Base-by-base conservation (phyloP, 2,113 vertebrate genomes). In the Oplegnathus fasciatus region DNA sequence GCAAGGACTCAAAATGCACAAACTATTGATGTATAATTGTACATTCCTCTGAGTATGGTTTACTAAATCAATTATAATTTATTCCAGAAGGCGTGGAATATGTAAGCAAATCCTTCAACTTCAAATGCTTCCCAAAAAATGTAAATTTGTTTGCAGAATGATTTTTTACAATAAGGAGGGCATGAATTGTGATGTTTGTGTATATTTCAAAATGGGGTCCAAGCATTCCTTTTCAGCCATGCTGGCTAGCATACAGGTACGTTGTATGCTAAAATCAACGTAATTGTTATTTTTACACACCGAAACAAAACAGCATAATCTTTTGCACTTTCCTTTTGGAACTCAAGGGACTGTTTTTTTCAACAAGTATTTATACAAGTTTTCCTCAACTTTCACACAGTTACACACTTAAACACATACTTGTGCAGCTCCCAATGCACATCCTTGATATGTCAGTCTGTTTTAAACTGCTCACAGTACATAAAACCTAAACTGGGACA, bases 21-120 rank as follows among this genome's bases (percentile, higher is more conserved):
- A 78, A 67, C 34, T 20, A 74, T 40, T 66, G 42, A 75, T 70
- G n/a, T 48, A 77, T 30, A 32, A 50, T 44, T 48, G 14, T 6
- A 52, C 55, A 48, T 66, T 78, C 28, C 34, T 80, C 66, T 20
- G 57, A 77, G 66, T 24, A 42, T n/a, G 32, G 4, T 30, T 71
- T 67, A n/a, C 50, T 57, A 75, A 82, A 86, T 65, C 22, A 61
- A 44, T 86, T 78, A 50, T 73, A 48, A 83, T 67, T 69, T 60
- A 71, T 48, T 66, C 20, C 54, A 83, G 71, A 78, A 62, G 64
- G 30, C 50, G 62, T 37, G 28, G 67, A 60, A 44, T 54, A 58
- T 65, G 14, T 54, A 32, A 24, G 34, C 7, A 70, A 65, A 79
- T 64, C 6, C 44, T 1, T 22, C 4, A 11, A 57, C 52, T 73